Percentiles rank a stretch among this genome's conserved stretches.
phyloP scores from a whole-genome alignment of 2,113 vertebrate species.

The Xenopus laevis region DNA sequence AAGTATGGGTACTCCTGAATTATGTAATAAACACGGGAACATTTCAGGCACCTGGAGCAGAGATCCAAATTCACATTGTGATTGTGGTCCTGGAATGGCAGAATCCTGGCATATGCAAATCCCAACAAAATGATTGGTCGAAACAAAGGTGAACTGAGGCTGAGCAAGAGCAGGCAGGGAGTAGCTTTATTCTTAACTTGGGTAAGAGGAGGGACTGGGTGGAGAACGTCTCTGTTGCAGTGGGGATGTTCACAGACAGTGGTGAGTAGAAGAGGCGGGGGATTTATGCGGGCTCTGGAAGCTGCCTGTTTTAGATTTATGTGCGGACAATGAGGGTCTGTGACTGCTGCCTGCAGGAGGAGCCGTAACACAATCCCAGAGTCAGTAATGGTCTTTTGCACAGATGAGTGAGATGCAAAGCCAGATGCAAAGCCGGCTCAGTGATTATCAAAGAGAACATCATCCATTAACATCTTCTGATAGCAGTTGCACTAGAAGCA shows the following conservation, averaged over 20 bases:
- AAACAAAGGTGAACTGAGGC: too few species aligned
- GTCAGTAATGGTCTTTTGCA: too few species aligned
- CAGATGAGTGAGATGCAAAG: too few species aligned
- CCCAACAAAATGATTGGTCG: not conserved
- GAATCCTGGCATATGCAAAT: not conserved
- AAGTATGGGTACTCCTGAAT: too few species aligned
- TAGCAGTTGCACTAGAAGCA: too few species aligned
- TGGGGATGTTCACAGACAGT: not conserved
- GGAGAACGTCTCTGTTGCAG: not conserved
- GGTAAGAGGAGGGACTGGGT: slow-evolving; percentile 6
- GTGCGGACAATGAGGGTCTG: slow-evolving; percentile 10
- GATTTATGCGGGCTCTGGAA: not conserved
- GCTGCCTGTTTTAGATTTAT: not conserved
- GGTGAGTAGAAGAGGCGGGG: not conserved
- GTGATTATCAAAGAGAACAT: too few species aligned
- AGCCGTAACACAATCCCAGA: slow-evolving; percentile 2
- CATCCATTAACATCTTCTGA: too few species aligned
- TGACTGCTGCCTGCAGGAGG: slow-evolving; percentile 30
- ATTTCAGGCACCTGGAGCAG: too few species aligned
- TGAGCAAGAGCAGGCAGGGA: slow-evolving; percentile 19
- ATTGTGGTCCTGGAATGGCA: too few species aligned
- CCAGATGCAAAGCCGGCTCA: too few species aligned
- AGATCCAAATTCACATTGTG: too few species aligned
- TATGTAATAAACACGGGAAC: too few species aligned
- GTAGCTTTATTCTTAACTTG: slow-evolving; percentile 43